These are phyloP conservation scores for Pocillopora meandrina DNA, from an alignment of 92 coral and sea anemone species.

Conservation along the genomic window DNA sequence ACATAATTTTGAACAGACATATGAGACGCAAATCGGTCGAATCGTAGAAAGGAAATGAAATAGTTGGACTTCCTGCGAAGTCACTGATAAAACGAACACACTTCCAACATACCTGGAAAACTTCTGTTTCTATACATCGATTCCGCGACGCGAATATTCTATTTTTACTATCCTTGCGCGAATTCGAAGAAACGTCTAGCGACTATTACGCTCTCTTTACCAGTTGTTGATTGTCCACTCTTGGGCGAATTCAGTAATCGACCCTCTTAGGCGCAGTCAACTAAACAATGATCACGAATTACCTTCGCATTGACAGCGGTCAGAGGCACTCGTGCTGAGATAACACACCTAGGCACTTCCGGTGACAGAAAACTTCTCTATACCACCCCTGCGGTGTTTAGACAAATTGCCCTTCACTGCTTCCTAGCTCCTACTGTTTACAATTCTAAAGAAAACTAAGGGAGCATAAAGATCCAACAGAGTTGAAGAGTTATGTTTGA, in stretches of 20 bases:
- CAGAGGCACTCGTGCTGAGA: slow-evolving; percentile 32
- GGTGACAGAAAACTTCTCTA: slow-evolving; percentile 45
- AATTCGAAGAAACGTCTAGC: slow-evolving; percentile 23
- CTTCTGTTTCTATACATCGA: slow-evolving; percentile 13
- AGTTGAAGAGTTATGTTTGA: background rate
- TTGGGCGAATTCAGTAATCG: slow-evolving; percentile 25
- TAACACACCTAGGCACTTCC: slow-evolving; percentile 24
- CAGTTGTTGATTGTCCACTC: slow-evolving; percentile 32
- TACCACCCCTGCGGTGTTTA: slow-evolving; percentile 46
- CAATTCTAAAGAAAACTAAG: background rate
- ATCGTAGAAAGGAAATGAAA: slow-evolving; percentile 28
- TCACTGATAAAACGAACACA: slow-evolving; percentile 19
- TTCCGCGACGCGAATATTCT: background rate
- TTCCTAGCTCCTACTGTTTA: background rate
- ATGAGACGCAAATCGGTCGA: background rate
- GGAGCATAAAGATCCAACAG: slow-evolving; percentile 1
- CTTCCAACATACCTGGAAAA: slow-evolving; percentile 36
- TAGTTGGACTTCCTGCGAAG: slow-evolving; percentile 42
- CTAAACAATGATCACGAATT: slow-evolving; percentile 47
- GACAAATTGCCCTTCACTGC: background rate
- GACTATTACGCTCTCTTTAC: background rate
- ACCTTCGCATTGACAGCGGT: slow-evolving; percentile 39
- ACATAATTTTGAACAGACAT: background rate
- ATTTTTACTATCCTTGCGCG: background rate
- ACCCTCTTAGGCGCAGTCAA: slow-evolving; percentile 37